Evolutionary conservation across 1,140 invertebrate genomes (phyloP).

Genomic region (Wasmannia auropunctata): DNA sequence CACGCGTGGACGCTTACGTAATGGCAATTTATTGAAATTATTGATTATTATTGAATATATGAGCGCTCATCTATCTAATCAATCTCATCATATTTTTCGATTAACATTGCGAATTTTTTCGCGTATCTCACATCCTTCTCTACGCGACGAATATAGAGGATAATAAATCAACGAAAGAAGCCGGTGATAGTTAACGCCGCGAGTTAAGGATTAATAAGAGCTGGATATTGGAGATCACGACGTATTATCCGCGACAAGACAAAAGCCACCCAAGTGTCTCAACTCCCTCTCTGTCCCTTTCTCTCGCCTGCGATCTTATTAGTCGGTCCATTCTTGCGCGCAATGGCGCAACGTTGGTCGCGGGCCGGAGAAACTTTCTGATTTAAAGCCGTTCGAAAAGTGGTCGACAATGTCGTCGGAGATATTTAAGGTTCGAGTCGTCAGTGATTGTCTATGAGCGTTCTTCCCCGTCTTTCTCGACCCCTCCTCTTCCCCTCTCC

Average conservation of each 20-base stretch:
- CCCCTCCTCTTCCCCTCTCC: background rate
- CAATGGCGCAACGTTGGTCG: background rate
- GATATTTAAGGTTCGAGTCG: conserved; percentile 64
- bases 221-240: conserved; percentile 39
- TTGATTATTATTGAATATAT: background rate
- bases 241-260: conserved; percentile 43
- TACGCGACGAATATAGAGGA: background rate
- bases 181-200: background rate
- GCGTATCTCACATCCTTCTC: background rate
- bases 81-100: background rate
- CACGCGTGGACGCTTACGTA: no score
- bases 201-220: conserved; percentile 45
- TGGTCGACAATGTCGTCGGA: conserved; percentile 42
- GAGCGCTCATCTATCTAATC: background rate
- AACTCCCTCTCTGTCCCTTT: background rate
- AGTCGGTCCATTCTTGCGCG: background rate
- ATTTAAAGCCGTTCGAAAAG: conserved; percentile 67
- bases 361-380: conserved; percentile 61
- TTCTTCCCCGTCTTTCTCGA: conserved; percentile 3
- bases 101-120: background rate
- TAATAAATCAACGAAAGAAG: conserved; percentile 24
- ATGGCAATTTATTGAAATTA: no score
- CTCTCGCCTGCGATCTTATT: conserved; percentile 6
- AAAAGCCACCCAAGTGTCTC: conserved; percentile 29
- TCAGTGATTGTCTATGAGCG: conserved; percentile 48